A percentile compares a stretch with the other conserved stretches of the same genome.
Conservation (phyloP, 2,113 vertebrate species). For the Butastur rufipennis region DNA sequence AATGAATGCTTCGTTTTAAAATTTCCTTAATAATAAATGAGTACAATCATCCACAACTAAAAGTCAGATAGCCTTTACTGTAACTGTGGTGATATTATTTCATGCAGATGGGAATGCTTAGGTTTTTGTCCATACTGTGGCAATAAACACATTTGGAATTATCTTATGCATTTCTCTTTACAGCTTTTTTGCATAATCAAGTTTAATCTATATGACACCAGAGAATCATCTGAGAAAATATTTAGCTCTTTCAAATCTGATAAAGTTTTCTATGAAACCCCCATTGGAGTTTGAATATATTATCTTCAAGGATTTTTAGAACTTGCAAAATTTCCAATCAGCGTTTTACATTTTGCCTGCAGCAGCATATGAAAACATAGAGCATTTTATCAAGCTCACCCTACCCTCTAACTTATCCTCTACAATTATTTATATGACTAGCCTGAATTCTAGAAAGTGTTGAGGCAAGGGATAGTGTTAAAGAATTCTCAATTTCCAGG, state of each 20-base stretch:
- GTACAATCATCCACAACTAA: not conserved
- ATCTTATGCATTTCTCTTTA: not conserved
- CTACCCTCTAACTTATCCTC: conserved; percentile 2
- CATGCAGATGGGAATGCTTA: not conserved
- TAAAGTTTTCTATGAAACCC: conserved; percentile 3
- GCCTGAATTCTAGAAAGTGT: not conserved
- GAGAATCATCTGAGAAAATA: conserved; percentile 35
- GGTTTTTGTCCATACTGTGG: not conserved
- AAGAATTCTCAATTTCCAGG: conserved; percentile 14
- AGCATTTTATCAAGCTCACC: conserved; percentile 38
- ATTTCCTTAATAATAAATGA: not conserved
- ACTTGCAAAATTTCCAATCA: conserved; percentile 39
- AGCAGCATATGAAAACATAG: conserved; percentile 32
- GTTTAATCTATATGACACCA: not conserved
- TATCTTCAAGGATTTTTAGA: conserved; percentile 54
- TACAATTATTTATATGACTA: not conserved
- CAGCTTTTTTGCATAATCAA: not conserved
- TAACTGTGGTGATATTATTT: not conserved
- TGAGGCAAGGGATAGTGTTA: not conserved
- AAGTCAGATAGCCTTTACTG: not conserved
- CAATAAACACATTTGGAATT: not conserved
- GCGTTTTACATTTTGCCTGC: conserved; percentile 21
- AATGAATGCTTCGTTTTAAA: not conserved
- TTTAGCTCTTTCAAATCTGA: conserved; percentile 39
- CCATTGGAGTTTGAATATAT: conserved; percentile 1